Evolutionary conservation across 2,888 invertebrate genomes (phyloP), one percentile per base, ranked within the genome.

Genomic region (Stomorhina lunata): DNA sequence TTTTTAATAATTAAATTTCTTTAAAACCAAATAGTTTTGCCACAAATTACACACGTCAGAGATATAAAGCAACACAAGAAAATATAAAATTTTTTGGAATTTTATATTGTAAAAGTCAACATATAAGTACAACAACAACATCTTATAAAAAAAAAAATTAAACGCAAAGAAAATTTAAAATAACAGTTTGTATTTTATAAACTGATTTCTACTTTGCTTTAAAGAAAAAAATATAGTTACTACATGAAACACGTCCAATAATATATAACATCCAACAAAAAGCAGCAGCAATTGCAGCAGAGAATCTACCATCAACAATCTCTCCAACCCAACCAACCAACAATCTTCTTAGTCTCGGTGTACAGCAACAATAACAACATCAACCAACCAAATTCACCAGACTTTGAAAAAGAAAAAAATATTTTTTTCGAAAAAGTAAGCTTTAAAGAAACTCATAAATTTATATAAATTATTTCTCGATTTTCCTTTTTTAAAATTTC

Each of bases 11-110:
- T 20, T 40, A 55, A 25, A 34, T 29, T 57, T 45, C 25, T 12
- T 65, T 65, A 65, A 15, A 45, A 75, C n/a, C 10, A 15, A 37
- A 37, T 71, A 82, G 69, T 75, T 73, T 79, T 61, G 48, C 53
- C 40, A 73, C 34, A 78, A 66, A 59, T 27, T 78, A 66, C 82
- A 79, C 79, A 15, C 78, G 75, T 82, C 69, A 82, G 79, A 79
- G 73, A 73, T 77, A 81, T 34, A 66, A 66, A 78, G 63, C 78
- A 69, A n/a, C 43, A 65, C n/a, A 48, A 61, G 53, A 61, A 48
- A 50, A 48, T 48, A 48, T 40, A 61, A 69, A 6, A 63, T 63
- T 50, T 40, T 65, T 37, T 75, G 69, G 69, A 78, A 71, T 73
- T 73, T 32, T 45, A 50, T 48, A n/a, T n/a, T n/a, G n/a, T n/a